Evolutionary conservation across 1,140 invertebrate species (phyloP), one percentile per base, ranked within the genome.

Genomic region (Papilio polyxenes): DNA sequence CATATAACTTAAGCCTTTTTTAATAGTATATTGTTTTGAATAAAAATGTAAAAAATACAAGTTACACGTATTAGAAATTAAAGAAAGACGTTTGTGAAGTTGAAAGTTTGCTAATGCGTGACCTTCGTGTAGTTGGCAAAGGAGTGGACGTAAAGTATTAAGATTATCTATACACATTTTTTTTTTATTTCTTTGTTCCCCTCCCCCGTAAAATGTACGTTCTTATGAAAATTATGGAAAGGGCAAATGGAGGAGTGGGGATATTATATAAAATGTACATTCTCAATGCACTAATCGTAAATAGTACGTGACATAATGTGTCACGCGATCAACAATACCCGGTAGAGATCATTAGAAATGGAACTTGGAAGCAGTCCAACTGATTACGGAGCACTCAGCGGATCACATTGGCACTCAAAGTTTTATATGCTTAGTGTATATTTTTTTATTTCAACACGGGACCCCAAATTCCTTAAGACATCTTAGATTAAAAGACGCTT

Each of bases 321-420:
- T 72, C 69, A 72, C 69, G 17, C 37, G 40, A 75, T 75, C 37
- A 44, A 75, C 74, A 48, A 75, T 75, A 75, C 74, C 40, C 74
- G 72, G 72, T 4, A 75, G 74, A 13, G 74, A 75, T 53, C n/a
- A 78, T 78, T 78, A 31, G 75, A 78, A 78, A 56, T 56, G 49
- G 11, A 49, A 37, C 23, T 78, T 78, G 75, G 51, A 31, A 23
- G 20, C 75, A 9, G 11, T 78, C 75, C 75, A 78, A 78, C 20
- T 3, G 51, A 56, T 78, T 59, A 23, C 49, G 20, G 20, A 56
- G n/a, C 48, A 31, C 23, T 31, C 23, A 31, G 23, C 23, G 23
- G 51, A 44, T 7, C 75, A 78, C 7, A 31, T 31, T 78, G 49
- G 20, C 31, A 7, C 31, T 78, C 75, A 78, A 78, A 78, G 44